Evolutionary conservation across 2,888 invertebrate genomes (phyloP).

Genomic region (Drosophila macrothrix): DNA sequence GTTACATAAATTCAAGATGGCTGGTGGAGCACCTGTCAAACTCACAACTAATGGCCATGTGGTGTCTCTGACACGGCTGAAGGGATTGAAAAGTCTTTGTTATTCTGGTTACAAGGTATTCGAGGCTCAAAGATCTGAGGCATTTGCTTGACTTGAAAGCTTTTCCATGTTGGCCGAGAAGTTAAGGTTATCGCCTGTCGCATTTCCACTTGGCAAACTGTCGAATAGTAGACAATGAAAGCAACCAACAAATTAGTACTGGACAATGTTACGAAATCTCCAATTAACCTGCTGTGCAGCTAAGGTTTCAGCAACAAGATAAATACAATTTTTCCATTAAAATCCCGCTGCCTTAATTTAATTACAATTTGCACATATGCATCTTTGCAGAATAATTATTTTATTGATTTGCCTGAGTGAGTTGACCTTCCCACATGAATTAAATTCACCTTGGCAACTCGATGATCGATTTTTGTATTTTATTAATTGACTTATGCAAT

Average conservation of each 20-base stretch:
- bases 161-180: slow-evolving; percentile 16
- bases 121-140: not conserved
- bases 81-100: slow-evolving; percentile 18
- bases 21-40: not conserved
- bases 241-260: not conserved
- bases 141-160: slow-evolving; percentile 36
- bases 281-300: not conserved
- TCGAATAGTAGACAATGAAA: not conserved
- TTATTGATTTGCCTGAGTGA: not conserved
- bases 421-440: not conserved
- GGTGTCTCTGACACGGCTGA: not conserved
- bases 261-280: not conserved
- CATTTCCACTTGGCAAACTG: slow-evolving; percentile 3
- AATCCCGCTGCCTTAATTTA: not conserved
- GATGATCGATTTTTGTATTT: not conserved
- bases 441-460: not conserved
- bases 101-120: slow-evolving; percentile 4
- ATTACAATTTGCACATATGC: not conserved
- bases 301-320: not conserved
- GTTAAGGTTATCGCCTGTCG: not conserved
- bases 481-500: not conserved
- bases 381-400: not conserved
- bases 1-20: not conserved
- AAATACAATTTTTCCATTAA: not conserved
- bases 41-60: not conserved